Conservation (phyloP, 2,113 vertebrate genomes). For the Brachionichthys hirsutus region DNA sequence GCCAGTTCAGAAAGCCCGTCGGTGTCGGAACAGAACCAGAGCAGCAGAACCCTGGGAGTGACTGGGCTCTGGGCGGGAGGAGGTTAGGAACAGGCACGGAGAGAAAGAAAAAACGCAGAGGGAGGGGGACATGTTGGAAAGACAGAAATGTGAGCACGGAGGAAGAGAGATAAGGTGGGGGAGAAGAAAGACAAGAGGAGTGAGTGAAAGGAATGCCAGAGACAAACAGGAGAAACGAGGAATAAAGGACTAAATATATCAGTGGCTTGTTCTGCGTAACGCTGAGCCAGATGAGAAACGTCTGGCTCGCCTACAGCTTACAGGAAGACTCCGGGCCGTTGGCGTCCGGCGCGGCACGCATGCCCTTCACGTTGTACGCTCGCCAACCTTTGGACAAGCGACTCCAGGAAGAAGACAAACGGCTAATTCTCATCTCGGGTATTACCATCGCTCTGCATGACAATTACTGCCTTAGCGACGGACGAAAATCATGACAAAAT, state of each 20-base stretch:
- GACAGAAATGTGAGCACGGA: conserved; percentile 58
- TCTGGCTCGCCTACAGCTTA: conserved; percentile 7
- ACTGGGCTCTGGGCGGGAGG: conserved; percentile 26
- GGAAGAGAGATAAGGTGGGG: conserved; percentile 65
- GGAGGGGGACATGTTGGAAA: conserved; percentile 49
- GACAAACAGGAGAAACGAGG: conserved; percentile 46
- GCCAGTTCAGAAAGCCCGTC: conserved; percentile 41
- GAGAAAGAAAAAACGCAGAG: conserved; percentile 49
- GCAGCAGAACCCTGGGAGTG: conserved; percentile 22
- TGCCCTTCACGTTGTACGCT: neutral
- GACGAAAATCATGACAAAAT: conserved; percentile 23
- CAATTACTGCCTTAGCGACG: conserved; percentile 12
- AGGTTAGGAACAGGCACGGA: conserved; percentile 45
- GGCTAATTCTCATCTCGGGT: conserved; percentile 8
- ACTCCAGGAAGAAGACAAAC: conserved; percentile 16
- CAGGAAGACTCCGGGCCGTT: conserved; percentile 4
- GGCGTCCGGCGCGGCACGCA: conserved; percentile 18
- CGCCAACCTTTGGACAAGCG: conserved; percentile 16
- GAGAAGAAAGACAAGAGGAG: conserved; percentile 52
- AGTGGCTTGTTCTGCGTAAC: conserved; percentile 33
- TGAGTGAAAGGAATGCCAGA: conserved; percentile 65
- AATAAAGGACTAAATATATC: conserved; percentile 47
- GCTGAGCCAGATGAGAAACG: conserved; percentile 11
- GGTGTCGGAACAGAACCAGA: conserved; percentile 24
- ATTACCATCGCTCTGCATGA: conserved; percentile 14